Evolutionary conservation across 2,797 vertebrate species (phyloP).

Genomic region (Thamnophis elegans): DNA sequence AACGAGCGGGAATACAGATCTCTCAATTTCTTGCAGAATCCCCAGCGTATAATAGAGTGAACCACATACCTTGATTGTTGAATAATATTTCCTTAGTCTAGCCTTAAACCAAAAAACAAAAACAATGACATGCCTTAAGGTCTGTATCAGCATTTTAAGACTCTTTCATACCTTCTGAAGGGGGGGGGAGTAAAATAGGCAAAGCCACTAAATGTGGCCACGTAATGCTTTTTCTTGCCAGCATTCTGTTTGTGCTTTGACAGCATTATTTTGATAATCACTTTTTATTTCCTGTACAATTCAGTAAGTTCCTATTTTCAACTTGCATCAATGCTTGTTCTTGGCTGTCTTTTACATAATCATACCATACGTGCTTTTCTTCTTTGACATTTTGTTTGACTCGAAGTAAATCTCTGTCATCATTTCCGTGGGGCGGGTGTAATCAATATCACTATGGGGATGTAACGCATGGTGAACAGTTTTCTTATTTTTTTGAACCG

Average conservation of each 20-base stretch:
- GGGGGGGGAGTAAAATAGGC: neutral
- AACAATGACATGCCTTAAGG: neutral
- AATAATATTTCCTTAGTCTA: neutral
- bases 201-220: neutral
- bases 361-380: neutral
- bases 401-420: neutral
- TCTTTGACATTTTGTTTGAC: neutral
- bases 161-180: neutral
- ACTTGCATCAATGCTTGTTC: neutral
- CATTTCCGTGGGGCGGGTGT: neutral
- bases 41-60: neutral
- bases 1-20: neutral
- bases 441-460: neutral
- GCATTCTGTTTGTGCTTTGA: neutral
- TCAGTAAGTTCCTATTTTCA: neutral
- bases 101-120: neutral
- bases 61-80: neutral
- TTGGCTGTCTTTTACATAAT: neutral
- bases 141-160: neutral
- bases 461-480: neutral
- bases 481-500: neutral
- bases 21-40: neutral
- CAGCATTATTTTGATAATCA: neutral
- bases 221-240: neutral
- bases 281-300: neutral